Base-by-base conservation (phyloP, 2,888 invertebrate species). In the Trilocha varians region DNA sequence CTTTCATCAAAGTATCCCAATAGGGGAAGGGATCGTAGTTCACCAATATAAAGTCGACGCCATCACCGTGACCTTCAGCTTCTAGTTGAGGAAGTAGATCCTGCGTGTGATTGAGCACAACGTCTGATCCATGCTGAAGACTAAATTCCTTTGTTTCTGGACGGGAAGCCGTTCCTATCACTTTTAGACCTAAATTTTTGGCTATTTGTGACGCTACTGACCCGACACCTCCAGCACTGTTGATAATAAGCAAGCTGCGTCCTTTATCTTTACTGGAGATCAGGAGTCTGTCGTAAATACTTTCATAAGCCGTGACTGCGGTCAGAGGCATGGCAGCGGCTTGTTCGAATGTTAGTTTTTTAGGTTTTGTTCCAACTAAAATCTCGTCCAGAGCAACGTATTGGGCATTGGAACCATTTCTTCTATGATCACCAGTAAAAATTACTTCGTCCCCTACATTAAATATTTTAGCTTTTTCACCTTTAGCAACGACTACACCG, bases 191-290 rank as follows among this genome's bases (percentile, higher is more conserved):
- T 11, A 75, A 52, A 45, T 73, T 65, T 45, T 70, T 77, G 1
- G 70, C 78, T 6, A 83, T 45, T 47, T 84, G 84, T 13, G 76
- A 66, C 6, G 83, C 82, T 1, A 83, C 57, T 5, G 80, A 72
- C 0, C 84, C 84, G 0, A 83, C 83, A 16, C 84, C 84, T 0
- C 83, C 84, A 2, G 72, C 77, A 48, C 83, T 84, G 42, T 83
- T 84, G 35, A 84, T 74, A 16, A 84, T 65, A 38, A 83, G 54
- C 6, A 84, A 49, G 15, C 72, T 57, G 48, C 76, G 83, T 2
- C 75, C 78, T 48, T 61, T 70, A 50, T 82, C 80, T 43, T 76
- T 77, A 14, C 72, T 71, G 11, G 78, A 64, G n/a, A 84, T 33
- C 14, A 62, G 42, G 34, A 84, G 47, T 3, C 82, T 66, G 39